Base-by-base conservation (phyloP, 2,113 vertebrate species). In the Glareola pratincola region DNA sequence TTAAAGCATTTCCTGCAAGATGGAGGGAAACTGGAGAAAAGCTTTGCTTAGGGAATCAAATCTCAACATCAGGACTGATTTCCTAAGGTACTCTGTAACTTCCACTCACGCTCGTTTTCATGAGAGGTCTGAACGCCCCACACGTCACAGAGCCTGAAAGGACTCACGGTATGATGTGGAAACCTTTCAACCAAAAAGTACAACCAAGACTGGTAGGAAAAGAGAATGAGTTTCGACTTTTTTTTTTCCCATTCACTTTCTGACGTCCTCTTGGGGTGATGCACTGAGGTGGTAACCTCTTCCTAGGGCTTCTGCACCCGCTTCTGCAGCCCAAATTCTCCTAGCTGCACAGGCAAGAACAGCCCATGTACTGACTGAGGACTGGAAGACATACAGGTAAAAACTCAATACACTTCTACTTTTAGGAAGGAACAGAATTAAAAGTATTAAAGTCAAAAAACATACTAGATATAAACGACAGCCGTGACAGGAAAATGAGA, bases 401-500 rank as follows among this genome's bases (percentile, higher is more conserved):
- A 67, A 91, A 54, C 24, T 68, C 47, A 57, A 27, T 29, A 64
- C 0, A 5, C 21, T 41, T 6, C 30, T 36, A 83, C 9, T 29
- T 94, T 81, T 24, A 26, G 21, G 34, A 78, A 73, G 7, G 23
- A 54, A 66, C 4, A 74, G 12, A 75, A 64, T 26, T 29, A 47
- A 37, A 90, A 75, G 3, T 22, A 34, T 53, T 67, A 36, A 80
- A 71, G 48, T 34, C 29, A 90, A 64, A 77, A 66, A 37, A 26
- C 13, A 37, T 8, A 27, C 30, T 36, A 34, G 22, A 60, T 36
- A 94, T 37, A 94, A 96, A 92, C 66, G 45, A 96, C 68, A 92
- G 36, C 68, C 73, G 34, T 89, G 64, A 96, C 91, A 91, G 50
- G 39, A 81, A 89, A 94, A 92, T 88, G 90, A 96, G 96, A 97